A percentile compares a stretch with the other conserved stretches of the same genome.
Evolutionary conservation across 2,888 invertebrate species (phyloP).

Genomic region (Athalia cordata): DNA sequence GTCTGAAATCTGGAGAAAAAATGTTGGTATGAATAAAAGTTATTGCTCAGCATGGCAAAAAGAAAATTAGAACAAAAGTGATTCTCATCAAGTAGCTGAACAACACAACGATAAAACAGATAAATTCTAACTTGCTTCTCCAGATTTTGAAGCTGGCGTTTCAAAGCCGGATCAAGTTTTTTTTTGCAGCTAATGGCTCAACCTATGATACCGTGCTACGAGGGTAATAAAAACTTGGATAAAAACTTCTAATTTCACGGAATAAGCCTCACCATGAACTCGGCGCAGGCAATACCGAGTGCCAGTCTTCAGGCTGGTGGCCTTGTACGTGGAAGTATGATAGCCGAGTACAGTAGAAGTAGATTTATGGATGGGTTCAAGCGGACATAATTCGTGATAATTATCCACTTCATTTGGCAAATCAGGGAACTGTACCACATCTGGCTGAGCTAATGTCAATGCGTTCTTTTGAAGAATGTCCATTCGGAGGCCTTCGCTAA

Average conservation of each 20-base stretch:
- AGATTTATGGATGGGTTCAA: constrained; percentile 82
- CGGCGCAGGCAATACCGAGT: constrained; percentile 90
- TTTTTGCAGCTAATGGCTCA: neutral
- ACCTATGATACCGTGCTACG: neutral
- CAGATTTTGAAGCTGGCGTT: no score
- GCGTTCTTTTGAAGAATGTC: constrained; percentile 87
- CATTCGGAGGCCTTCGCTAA: constrained; percentile 88
- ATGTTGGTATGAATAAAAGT: constrained; percentile 29
- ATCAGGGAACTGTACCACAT: constrained; percentile 81
- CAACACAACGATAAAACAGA: no score
- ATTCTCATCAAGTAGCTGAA: no score
- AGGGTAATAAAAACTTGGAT: neutral
- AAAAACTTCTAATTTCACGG: constrained; percentile 28
- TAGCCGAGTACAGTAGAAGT: constrained; percentile 84
- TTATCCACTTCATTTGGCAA: constrained; percentile 92
- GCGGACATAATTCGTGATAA: constrained; percentile 90
- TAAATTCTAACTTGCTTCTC: no score
- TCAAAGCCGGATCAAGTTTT: no score
- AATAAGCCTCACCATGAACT: constrained; percentile 81
- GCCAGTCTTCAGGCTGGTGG: constrained; percentile 90
- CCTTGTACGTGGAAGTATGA: constrained; percentile 92
- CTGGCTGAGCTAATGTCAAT: constrained; percentile 84
- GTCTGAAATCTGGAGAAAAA: constrained; percentile 80
- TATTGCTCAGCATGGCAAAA: constrained; percentile 18
- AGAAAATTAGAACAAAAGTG: neutral